Evolutionary conservation across 2,888 invertebrate species (phyloP).

Genomic region (Caenorhabditis sp.): DNA sequence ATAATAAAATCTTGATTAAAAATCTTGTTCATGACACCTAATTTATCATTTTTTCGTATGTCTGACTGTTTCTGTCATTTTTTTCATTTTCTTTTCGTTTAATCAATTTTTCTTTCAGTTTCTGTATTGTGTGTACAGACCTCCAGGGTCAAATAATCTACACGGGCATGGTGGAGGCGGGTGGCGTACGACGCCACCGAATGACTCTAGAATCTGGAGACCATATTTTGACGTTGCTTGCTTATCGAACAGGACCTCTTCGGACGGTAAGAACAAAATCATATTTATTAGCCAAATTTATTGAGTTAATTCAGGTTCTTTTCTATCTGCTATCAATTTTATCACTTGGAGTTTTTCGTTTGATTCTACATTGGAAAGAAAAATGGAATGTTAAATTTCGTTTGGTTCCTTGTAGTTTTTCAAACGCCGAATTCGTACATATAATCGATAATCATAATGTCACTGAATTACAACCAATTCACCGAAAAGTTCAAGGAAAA

Average conservation of each 20-base stretch:
- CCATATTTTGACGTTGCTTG: constrained; percentile 38
- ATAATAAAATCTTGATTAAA: not conserved
- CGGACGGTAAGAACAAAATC: constrained; percentile 23
- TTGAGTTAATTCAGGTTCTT: constrained; percentile 26
- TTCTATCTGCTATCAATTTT: constrained; percentile 48
- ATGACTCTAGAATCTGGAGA: constrained; percentile 53
- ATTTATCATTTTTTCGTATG: not conserved
- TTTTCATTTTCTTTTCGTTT: not conserved
- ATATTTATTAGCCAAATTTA: not conserved
- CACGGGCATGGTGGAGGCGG: constrained; percentile 52
- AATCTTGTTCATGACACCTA: constrained; percentile 1
- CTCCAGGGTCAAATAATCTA: not conserved
- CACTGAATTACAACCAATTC: constrained; percentile 22
- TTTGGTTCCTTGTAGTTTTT: constrained; percentile 50
- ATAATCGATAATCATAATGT: constrained; percentile 57
- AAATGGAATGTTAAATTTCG: constrained; percentile 52
- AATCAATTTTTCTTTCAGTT: constrained; percentile 4
- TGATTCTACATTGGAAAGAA: constrained; percentile 67
- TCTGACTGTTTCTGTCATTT: not conserved
- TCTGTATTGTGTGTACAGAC: constrained; percentile 23
- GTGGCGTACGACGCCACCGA: constrained; percentile 53
- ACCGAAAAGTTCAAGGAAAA: constrained; percentile 10
- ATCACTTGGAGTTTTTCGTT: constrained; percentile 62
- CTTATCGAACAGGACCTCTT: constrained; percentile 31
- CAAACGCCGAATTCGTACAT: constrained; percentile 59